These are phyloP conservation scores for Argentina silus DNA, from an alignment of 2,797 vertebrate genomes.

Conservation along the genomic window DNA sequence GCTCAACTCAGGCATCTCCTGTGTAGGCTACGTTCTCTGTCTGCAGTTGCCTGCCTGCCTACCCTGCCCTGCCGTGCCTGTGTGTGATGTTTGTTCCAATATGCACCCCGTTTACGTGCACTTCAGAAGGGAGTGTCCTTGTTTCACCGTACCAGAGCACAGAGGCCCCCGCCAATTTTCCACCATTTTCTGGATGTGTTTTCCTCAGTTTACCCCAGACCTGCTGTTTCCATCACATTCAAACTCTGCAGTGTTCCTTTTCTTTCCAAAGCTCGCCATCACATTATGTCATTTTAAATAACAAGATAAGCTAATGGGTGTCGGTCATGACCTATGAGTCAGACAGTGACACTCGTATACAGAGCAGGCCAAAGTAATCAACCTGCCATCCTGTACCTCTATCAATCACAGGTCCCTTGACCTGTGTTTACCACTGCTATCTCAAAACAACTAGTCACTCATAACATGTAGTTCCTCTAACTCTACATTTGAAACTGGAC, in stretches of 20 bases:
- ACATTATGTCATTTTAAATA: not conserved
- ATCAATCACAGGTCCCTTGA: not conserved
- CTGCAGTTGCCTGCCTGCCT: not conserved
- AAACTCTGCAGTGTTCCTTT: not conserved
- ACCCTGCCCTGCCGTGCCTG: slow-evolving; percentile 14
- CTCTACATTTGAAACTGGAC: not conserved
- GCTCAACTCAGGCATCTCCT: slow-evolving; percentile 35
- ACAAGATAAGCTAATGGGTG: not conserved
- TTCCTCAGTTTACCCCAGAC: slow-evolving; percentile 9
- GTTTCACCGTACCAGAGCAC: slow-evolving; percentile 4
- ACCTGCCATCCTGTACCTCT: slow-evolving; percentile 8
- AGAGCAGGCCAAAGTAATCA: not conserved
- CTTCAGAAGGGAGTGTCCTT: slow-evolving; percentile 30
- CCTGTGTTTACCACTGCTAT: not conserved
- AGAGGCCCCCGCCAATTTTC: slow-evolving; percentile 20
- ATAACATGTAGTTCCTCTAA: not conserved
- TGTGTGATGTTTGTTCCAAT: slow-evolving; percentile 45
- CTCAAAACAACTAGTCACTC: not conserved
- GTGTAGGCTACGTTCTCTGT: slow-evolving; percentile 39
- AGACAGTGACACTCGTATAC: not conserved
- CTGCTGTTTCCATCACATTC: not conserved
- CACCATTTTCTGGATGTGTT: slow-evolving; percentile 15
- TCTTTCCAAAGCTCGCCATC: slow-evolving; percentile 10
- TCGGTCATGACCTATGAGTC: not conserved
- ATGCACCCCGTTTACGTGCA: slow-evolving; percentile 39